Base-by-base conservation (phyloP, 2,797 vertebrate genomes). In the Epinephelus coioides region DNA sequence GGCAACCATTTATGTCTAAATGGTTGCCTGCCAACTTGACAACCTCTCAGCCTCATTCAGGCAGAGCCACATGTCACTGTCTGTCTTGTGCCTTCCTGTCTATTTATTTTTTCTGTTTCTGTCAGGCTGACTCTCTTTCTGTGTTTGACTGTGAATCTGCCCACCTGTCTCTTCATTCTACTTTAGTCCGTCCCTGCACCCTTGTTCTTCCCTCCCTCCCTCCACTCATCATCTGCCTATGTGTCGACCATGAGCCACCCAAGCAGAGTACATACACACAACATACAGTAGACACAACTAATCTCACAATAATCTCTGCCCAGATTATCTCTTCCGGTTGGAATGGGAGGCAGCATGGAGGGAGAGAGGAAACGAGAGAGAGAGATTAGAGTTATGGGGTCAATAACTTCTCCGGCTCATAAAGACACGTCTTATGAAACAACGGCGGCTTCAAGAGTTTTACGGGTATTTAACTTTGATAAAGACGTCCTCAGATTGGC, bases 271-370 rank as follows among this genome's bases (percentile, higher is more conserved):
- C 79, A 76, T 63, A 71, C 81, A 86, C 72, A 78, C 70, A 71
- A 86, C 79, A 78, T 78, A 82, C 63, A 86, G 74, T 51, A 85
- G 81, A 85, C 86, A 81, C 74, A 80, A 90, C 86, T 92, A 92
- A 94, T 92, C 92, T 86, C 89, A 66, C 69, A 78, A 83, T 93
- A 92, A 93, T 92, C 90, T 90, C 84, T 47, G 7, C 56, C 60
- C 82, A 83, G 92, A 93, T 94, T 89, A 93, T 93, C 78, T 73
- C 64, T 72, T 83, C 63, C 80, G 56, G 61, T 87, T 82, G 71
- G 68, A 71, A 74, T 64, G 30, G 57, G 78, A 71, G 49, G 66
- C 73, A 59, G 71, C 25, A 19, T 15, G 50, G 66, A 10, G 17
- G 40, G n/a, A 57, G 46, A 68, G 74, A 66, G 63, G 70, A 53